Evolutionary conservation across 2,113 vertebrate species (phyloP).

Genomic region (Corvus hawaiiensis): DNA sequence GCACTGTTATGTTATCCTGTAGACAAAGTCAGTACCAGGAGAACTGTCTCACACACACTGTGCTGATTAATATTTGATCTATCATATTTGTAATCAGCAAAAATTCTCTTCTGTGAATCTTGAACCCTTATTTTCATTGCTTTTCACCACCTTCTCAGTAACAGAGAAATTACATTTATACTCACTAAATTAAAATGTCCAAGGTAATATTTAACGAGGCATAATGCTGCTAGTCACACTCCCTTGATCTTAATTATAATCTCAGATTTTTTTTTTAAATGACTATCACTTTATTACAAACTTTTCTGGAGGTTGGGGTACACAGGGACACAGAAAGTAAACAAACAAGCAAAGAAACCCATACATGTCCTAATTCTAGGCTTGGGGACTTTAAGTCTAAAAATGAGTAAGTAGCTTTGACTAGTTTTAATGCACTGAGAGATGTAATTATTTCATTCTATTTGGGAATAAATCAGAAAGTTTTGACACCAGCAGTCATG

Average conservation of each 20-base stretch:
- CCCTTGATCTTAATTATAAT: background rate
- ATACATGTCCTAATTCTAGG: background rate
- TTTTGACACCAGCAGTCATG: background rate
- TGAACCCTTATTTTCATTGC: background rate
- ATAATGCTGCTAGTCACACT: background rate
- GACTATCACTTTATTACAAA: background rate
- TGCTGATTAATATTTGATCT: background rate
- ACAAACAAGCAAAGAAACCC: background rate
- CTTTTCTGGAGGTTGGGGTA: background rate
- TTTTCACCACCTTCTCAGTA: background rate
- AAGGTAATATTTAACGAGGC: slow-evolving; percentile 7
- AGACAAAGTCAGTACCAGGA: background rate
- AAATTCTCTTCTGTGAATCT: background rate
- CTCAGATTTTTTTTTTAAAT: background rate
- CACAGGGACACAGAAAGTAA: background rate
- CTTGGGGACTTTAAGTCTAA: background rate
- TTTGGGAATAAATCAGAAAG: background rate
- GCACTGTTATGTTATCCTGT: background rate
- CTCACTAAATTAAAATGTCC: background rate
- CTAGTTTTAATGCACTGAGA: background rate
- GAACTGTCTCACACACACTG: background rate
- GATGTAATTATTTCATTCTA: background rate
- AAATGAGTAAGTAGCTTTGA: background rate
- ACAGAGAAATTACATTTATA: background rate
- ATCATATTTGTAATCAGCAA: background rate